Conservation (phyloP, 2,113 vertebrate species). For the Chitala chitala region DNA sequence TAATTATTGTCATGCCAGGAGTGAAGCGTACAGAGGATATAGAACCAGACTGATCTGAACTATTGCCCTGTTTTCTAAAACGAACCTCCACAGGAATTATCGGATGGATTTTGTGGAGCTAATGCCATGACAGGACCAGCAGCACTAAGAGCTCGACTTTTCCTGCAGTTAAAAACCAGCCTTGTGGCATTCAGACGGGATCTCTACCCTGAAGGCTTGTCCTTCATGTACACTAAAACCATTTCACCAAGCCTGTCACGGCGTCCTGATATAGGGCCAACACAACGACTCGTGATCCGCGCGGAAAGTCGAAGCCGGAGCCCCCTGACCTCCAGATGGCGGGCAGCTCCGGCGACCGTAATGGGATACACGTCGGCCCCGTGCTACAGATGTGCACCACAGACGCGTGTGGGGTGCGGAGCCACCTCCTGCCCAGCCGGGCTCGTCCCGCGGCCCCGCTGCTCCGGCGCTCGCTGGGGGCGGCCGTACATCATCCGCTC, state of each 20-base stretch:
- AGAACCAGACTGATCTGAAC: not conserved
- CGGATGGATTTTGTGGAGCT: constrained; percentile 25
- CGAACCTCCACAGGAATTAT: not conserved
- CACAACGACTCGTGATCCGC: constrained; percentile 47
- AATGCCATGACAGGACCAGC: constrained; percentile 41
- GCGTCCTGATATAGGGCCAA: constrained; percentile 45
- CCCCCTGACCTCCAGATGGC: constrained; percentile 53
- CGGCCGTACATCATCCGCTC: constrained; percentile 39
- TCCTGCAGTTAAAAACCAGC: constrained; percentile 16
- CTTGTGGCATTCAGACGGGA: constrained; percentile 36
- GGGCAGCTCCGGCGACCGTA: constrained; percentile 50
- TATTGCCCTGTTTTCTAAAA: not conserved
- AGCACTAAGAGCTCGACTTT: constrained; percentile 49
- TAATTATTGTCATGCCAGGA: not conserved
- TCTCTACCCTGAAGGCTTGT: constrained; percentile 42
- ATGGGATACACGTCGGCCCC: constrained; percentile 46
- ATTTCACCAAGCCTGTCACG: constrained; percentile 49
- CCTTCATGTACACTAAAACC: constrained; percentile 56
- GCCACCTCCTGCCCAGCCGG: constrained; percentile 46
- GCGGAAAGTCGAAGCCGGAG: constrained; percentile 41
- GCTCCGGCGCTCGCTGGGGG: constrained; percentile 20
- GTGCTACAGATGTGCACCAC: constrained; percentile 46
- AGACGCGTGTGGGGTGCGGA: constrained; percentile 34
- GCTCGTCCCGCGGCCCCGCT: constrained; percentile 41
- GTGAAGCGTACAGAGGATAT: not conserved